Evolutionary conservation across 2,888 invertebrate genomes (phyloP), one percentile per base, ranked within the genome.

Genomic region (Cephus nigrinus): DNA sequence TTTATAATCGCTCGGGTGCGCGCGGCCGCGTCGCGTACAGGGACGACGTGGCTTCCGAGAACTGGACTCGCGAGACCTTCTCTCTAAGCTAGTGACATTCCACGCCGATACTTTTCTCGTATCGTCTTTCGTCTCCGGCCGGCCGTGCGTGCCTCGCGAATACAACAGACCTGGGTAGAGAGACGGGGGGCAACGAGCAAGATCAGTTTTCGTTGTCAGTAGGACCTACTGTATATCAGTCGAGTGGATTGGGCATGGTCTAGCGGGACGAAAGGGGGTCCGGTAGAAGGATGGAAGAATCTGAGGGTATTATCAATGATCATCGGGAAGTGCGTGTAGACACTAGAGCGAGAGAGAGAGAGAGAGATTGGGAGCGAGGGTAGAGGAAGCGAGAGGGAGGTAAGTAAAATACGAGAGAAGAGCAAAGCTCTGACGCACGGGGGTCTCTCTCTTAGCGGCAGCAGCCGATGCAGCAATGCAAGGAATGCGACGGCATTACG

Each of bases 401-500:
- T 74, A 73, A 81, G 80, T 78, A 80, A 78, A 82, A 82, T 78
- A 81, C 80, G 77, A 76, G 81, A 81, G 75, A 55, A 23, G 23
- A 55, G 55, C 55, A 55, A 55, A 55, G 23, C 55, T 55, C 55
- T 23, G 80, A 81, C 80, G 80, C 76, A 73, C 76, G 77, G 55
- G 55, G 55, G 35, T 35, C 35, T 55, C 40, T 23, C 55, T 55
- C 23, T 23, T 78, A 81, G 78, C 79, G 9, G 55, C 40, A 40
- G 15, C 55, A 55, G 55, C 55, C 55, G 55, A 23, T 55, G 55
- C 55, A 55, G 55, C 55, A 88, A 90, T 90, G 89, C 92, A 88
- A 92, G 94, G 94, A 94, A 93, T 94, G 93, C 93, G 93, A 92
- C 92, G 92, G 92, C 92, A 93, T 93, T 93, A 93, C 93, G 93